Conservation (phyloP, 1,140 invertebrate genomes). For the Metaphire vulgaris region DNA sequence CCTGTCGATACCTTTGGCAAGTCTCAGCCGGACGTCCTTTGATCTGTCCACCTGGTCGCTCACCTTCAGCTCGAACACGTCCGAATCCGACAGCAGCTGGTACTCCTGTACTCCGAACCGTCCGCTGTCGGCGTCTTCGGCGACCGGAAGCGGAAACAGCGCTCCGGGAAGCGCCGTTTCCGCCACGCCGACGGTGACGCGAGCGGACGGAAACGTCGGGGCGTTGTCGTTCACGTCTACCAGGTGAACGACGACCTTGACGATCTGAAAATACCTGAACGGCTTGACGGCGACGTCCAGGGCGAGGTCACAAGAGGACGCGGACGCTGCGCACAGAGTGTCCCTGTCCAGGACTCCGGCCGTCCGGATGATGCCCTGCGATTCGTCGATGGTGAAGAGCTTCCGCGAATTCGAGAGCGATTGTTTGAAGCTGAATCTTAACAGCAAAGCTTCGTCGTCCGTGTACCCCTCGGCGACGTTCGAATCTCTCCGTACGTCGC, state of each 20-base stretch:
- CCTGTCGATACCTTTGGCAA: conserved; percentile 16
- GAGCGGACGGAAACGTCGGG: conserved; percentile 9
- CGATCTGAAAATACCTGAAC: not conserved
- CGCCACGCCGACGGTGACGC: not conserved
- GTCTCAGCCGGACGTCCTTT: conserved; percentile 12
- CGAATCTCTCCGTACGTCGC: not conserved
- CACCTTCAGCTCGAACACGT: conserved; percentile 13
- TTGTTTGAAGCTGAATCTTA: not conserved
- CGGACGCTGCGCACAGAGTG: conserved; percentile 1
- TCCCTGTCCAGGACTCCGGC: conserved; percentile 21
- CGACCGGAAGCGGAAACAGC: conserved; percentile 19
- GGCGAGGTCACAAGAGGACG: conserved; percentile 5
- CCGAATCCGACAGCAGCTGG: not conserved
- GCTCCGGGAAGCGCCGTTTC: conserved; percentile 2
- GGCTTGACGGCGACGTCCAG: conserved; percentile 12
- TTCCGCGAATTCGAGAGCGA: not conserved
- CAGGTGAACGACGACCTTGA: conserved; percentile 9
- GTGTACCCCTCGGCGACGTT: not conserved
- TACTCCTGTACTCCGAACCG: conserved; percentile 23
- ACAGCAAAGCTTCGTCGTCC: not conserved
- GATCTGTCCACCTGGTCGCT: conserved; percentile 20
- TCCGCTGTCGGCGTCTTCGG: conserved; percentile 25
- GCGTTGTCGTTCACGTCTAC: conserved; percentile 26
- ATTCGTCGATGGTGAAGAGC: conserved; percentile 4
- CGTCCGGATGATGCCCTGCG: conserved; percentile 15